These are phyloP conservation scores for Melikaiella ostensackeni DNA, from an alignment of 2,888 invertebrate species.

Conservation along the genomic window DNA sequence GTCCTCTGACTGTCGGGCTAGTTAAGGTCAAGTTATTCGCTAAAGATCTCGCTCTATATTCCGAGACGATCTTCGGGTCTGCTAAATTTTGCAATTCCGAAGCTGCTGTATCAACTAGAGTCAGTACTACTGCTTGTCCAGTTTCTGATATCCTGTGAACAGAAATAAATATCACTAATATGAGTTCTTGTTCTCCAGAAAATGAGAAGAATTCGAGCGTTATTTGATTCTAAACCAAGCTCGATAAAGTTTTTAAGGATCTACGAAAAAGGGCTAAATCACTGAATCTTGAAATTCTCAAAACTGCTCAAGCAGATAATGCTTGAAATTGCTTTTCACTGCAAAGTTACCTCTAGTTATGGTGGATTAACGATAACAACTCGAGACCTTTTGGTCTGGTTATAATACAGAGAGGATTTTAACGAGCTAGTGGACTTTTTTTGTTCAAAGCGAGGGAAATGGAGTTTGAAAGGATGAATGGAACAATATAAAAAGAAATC, in stretches of 20 bases:
- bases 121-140: constrained; percentile 80
- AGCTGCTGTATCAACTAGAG: constrained; percentile 81
- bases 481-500: not conserved
- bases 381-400: constrained; percentile 6
- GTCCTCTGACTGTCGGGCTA: constrained; percentile 32
- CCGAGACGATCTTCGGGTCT: constrained; percentile 77
- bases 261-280: too few species aligned
- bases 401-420: not conserved
- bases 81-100: constrained; percentile 80
- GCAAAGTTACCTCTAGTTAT: not conserved
- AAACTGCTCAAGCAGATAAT: not conserved
- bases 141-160: constrained; percentile 82
- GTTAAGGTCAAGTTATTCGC: constrained; percentile 66
- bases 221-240: too few species aligned
- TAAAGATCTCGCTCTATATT: constrained; percentile 76
- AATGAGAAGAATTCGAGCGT: too few species aligned
- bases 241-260: too few species aligned
- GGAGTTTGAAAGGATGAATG: not conserved
- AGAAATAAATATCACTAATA: constrained; percentile 5
- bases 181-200: too few species aligned
- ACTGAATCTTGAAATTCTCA: too few species aligned
- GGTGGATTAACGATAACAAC: not conserved
- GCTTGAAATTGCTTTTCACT: not conserved
- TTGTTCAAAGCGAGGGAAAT: not conserved
- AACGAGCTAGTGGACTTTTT: not conserved